Evolutionary conservation across 2,113 vertebrate genomes (phyloP).

Genomic region (Cryptoleucopteryx plumbea): DNA sequence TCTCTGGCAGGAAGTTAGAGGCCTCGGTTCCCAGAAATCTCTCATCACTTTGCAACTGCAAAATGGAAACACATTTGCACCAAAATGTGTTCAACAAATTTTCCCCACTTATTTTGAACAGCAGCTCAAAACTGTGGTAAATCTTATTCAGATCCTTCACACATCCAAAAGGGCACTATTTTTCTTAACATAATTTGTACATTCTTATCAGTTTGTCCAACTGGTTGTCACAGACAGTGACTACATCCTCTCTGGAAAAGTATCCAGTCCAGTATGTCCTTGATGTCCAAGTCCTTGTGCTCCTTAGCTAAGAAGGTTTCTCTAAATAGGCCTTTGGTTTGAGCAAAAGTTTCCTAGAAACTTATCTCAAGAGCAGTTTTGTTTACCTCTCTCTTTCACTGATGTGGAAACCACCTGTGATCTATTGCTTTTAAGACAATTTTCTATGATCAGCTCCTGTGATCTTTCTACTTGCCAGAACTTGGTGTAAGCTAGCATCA

Average conservation of each 20-base stretch:
- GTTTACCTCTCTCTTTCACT: not conserved
- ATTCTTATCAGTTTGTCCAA: not conserved
- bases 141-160: not conserved
- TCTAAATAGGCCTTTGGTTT: not conserved
- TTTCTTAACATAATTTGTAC: not conserved
- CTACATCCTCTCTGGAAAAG: not conserved
- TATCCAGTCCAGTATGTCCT: not conserved
- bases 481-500: not conserved
- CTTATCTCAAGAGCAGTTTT: not conserved
- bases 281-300: not conserved
- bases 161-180: not conserved
- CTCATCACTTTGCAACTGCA: not conserved
- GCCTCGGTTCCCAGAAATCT: not conserved
- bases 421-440: not conserved
- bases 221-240: not conserved
- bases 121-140: not conserved
- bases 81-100: not conserved
- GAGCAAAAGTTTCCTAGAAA: not conserved
- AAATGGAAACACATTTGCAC: not conserved
- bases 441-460: not conserved
- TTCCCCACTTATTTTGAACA: not conserved
- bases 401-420: not conserved
- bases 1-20: not conserved
- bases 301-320: not conserved
- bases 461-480: not conserved